Percentiles rank a stretch among this genome's conserved stretches.
Conservation (phyloP, 2,888 invertebrate species). For the Epistrophella euchroma region DNA sequence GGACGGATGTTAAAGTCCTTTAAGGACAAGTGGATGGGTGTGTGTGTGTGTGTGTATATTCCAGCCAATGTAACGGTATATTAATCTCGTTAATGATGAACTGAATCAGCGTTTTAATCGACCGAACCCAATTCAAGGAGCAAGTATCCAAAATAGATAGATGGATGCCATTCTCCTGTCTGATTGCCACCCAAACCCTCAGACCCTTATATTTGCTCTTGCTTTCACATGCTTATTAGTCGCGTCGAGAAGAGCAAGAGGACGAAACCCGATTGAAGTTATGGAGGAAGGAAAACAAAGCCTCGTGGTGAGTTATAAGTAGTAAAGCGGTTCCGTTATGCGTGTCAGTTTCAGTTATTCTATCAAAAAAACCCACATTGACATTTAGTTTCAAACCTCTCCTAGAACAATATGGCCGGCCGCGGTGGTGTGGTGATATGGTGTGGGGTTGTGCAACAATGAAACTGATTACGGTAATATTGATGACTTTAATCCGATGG, state of each 20-base stretch:
- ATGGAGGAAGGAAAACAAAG: constrained; percentile 52
- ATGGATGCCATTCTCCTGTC: constrained; percentile 71
- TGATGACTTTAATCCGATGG: constrained; percentile 72
- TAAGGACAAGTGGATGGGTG: constrained; percentile 19
- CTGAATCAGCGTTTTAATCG: constrained; percentile 83
- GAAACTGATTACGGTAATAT: constrained; percentile 68
- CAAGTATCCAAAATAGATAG: constrained; percentile 67
- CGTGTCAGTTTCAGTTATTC: constrained; percentile 50
- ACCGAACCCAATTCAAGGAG: constrained; percentile 74
- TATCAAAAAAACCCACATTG: constrained; percentile 52
- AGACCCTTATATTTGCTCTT: not conserved
- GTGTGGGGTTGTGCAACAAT: constrained; percentile 38
- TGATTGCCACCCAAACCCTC: constrained; percentile 61
- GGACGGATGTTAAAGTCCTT: constrained; percentile 39
- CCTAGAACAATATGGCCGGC: not conserved
- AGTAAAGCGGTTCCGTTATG: constrained; percentile 42
- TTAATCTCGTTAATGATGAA: constrained; percentile 84
- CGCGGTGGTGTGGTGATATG: not conserved
- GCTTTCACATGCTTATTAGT: constrained; percentile 49
- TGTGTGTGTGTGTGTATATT: constrained; percentile 79
- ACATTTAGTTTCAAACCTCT: constrained; percentile 38
- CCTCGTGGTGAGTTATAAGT: constrained; percentile 54
- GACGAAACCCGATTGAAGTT: not conserved
- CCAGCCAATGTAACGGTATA: constrained; percentile 82
- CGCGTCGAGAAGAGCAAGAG: not conserved